Base-by-base conservation (phyloP, 2,797 vertebrate species). In the Nyctibius grandis region DNA sequence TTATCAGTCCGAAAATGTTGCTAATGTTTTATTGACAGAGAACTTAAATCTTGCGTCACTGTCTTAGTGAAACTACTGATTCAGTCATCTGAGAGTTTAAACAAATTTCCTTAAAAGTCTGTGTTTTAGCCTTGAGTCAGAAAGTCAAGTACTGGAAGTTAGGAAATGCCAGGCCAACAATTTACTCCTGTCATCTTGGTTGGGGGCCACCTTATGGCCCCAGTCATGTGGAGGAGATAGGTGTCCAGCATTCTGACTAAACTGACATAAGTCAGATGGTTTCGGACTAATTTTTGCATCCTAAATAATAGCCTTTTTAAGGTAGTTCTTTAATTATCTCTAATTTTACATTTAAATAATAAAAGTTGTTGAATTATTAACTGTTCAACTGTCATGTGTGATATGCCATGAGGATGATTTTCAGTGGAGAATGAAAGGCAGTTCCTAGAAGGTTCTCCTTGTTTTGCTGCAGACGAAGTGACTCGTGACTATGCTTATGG, bases 401-500 rank as follows among this genome's bases (percentile, higher is more conserved):
- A 29, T 77, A 11, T 33, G 33, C 20, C 22, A 9, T 14, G 29
- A 54, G 14, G 38, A 47, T 8, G 36, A 5, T n/a, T 78, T 64
- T 65, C 28, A 33, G 11, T 48, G 31, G 61, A 51, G 36, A 40
- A 38, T 12, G 33, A 68, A 53, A 42, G 75, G 15, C 44, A 28
- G 13, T 26, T 82, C 14, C 56, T 60, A 31, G 21, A 59, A 47
- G 9, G 33, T 26, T 60, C 16, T 88, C 2, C 36, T 36, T 90
- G 50, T 96, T 95, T 72, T 60, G 61, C 64, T 83, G 47, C 98
- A 99, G 99, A 99, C 67, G 99, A 99, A 96, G 98, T 99, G 47
- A 99, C 99, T 8, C 98, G 99, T 40, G 99, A 99, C 96, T 99
- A 98, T 5, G 95, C 99, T 3, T 98, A 99, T 0, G 99, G 99